These are phyloP conservation scores for Sabatieria punctata DNA, from an alignment of 2,888 invertebrate genomes.

Conservation along the genomic window DNA sequence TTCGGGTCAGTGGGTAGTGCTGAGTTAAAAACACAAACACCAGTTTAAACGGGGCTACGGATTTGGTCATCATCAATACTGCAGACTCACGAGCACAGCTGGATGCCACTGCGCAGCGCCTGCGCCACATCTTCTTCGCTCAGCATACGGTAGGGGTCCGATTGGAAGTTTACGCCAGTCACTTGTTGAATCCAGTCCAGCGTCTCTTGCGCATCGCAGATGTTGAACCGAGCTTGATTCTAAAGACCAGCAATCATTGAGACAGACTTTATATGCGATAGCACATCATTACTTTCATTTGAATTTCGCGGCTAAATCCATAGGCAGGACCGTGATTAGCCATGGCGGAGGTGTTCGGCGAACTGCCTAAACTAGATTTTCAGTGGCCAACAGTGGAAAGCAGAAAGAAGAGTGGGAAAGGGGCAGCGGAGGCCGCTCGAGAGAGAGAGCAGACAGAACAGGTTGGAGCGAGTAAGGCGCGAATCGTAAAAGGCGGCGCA, in stretches of 20 bases:
- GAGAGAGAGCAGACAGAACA: no score
- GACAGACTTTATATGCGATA: background rate
- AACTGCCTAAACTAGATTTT: no score
- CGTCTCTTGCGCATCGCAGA: conserved; percentile 36
- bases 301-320: conserved; percentile 29
- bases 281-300: conserved; percentile 23
- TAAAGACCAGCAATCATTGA: conserved; percentile 16
- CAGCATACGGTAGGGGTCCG: background rate
- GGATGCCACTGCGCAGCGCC: conserved; percentile 35
- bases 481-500: no score
- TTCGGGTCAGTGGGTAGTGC: no score
- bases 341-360: no score
- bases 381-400: no score
- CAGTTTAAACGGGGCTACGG: no score
- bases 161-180: conserved; percentile 7
- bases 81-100: conserved; percentile 38
- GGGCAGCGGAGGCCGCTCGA: no score
- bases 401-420: no score
- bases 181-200: conserved; percentile 37
- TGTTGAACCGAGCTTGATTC: conserved; percentile 39
- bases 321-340: conserved; percentile 33
- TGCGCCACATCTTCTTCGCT: conserved; percentile 30
- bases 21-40: no score
- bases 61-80: no score
- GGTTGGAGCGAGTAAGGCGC: no score